Evolutionary conservation across 2,888 invertebrate genomes (phyloP).

Genomic region (Hypolimnas misippus): DNA sequence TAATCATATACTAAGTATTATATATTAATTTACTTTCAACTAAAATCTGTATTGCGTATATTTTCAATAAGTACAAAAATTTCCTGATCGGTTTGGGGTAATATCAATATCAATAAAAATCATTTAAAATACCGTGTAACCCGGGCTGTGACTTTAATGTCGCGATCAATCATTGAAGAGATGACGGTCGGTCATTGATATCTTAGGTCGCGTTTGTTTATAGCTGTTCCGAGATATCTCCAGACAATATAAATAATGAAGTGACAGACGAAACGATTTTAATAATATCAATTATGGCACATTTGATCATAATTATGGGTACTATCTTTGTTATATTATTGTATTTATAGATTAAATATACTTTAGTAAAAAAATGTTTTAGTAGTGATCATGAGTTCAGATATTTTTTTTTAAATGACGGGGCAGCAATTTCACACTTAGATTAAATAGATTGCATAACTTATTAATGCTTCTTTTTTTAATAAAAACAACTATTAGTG

Average conservation of each 20-base stretch:
- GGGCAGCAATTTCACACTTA: no score
- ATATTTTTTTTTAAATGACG: no score
- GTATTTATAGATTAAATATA: no score
- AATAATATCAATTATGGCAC: slow-evolving; percentile 20
- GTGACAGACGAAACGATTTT: slow-evolving; percentile 20
- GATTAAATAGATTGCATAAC: no score
- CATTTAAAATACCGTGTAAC: slow-evolving; percentile 19
- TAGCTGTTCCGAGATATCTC: slow-evolving; percentile 18
- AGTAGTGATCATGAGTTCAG: no score
- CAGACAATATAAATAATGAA: slow-evolving; percentile 29
- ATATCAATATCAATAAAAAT: no score
- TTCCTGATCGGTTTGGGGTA: no score
- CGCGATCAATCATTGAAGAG: slow-evolving; percentile 29
- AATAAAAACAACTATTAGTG: slow-evolving; percentile 19
- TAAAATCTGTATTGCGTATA: no score
- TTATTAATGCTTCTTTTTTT: neutral
- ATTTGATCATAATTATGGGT: slow-evolving; percentile 21
- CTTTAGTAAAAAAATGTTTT: neutral
- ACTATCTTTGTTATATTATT: neutral
- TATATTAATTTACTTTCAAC: no score
- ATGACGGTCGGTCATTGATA: slow-evolving; percentile 33
- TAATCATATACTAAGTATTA: no score
- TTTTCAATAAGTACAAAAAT: no score
- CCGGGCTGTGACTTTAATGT: slow-evolving; percentile 9
- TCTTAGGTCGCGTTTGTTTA: slow-evolving; percentile 34